Evolutionary conservation across 2,888 invertebrate genomes (phyloP).

Genomic region (Leptogaster cylindrica): DNA sequence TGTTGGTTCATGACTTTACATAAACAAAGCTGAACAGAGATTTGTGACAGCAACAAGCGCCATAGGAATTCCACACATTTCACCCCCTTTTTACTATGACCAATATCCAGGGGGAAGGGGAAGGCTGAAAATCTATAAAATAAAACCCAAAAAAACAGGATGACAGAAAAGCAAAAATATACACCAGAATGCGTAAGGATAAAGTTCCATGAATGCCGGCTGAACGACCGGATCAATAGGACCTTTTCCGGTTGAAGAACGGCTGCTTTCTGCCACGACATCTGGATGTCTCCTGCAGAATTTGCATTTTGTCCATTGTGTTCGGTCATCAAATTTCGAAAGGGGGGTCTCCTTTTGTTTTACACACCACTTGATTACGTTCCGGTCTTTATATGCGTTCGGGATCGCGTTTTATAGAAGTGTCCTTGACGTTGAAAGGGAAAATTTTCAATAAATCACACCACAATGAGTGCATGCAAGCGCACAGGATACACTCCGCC

Average conservation of each 20-base stretch:
- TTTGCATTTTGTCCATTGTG: neutral
- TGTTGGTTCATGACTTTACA: constrained; percentile 7
- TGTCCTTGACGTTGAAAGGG: constrained; percentile 44
- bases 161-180: constrained; percentile 2
- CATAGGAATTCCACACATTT: neutral
- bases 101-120: neutral
- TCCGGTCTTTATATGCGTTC: neutral
- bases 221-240: constrained; percentile 14
- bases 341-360: constrained; percentile 3
- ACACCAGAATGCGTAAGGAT: constrained; percentile 2
- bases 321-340: neutral
- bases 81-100: neutral
- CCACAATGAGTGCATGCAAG: constrained; percentile 13
- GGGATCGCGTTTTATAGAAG: neutral
- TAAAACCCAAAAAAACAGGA: too few relatives aligned
- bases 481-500: neutral
- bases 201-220: neutral
- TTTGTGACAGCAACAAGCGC: neutral
- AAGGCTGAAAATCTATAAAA: too few relatives aligned
- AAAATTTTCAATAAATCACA: constrained; percentile 42
- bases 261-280: constrained; percentile 2
- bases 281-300: constrained; percentile 15
- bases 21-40: neutral
- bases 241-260: constrained; percentile 11
- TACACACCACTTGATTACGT: neutral